A percentile compares a stretch with the other conserved stretches of the same genome.
phyloP scores from a whole-genome alignment of 2,113 vertebrate species.

The Hemichromis elongatus region DNA sequence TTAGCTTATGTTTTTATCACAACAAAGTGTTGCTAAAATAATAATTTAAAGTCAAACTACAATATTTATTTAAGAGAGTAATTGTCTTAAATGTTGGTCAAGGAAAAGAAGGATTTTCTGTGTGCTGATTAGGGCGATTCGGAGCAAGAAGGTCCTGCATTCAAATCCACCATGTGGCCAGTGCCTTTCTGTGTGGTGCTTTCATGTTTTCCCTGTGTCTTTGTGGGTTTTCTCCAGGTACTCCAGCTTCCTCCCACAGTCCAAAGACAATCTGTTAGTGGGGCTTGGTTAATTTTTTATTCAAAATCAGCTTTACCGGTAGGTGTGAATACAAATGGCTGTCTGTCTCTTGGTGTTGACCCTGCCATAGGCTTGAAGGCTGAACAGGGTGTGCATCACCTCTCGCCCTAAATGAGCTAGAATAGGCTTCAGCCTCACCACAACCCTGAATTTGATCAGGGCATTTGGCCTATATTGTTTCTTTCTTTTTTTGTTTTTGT shows the following conservation, averaged over 20 bases:
- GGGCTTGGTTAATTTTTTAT: background rate
- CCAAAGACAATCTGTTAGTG: background rate
- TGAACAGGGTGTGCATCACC: background rate
- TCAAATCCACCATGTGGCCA: background rate
- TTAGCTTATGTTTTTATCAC: background rate
- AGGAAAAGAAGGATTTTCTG: background rate
- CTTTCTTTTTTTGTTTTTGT: background rate
- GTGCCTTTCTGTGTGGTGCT: background rate
- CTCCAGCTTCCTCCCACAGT: background rate
- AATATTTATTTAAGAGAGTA: background rate
- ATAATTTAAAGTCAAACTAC: background rate
- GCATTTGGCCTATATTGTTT: background rate
- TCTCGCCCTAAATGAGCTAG: background rate
- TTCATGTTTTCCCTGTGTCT: background rate
- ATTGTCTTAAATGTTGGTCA: background rate
- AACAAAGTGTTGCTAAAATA: background rate
- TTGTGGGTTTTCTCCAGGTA: background rate
- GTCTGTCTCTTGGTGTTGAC: background rate
- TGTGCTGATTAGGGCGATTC: background rate
- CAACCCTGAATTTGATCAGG: background rate
- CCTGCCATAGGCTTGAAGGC: background rate
- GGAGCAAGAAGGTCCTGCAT: background rate
- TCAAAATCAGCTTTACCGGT: background rate
- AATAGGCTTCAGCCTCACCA: background rate
- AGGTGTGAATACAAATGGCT: background rate